Evolutionary conservation across 37 sponge, comb jelly and placozoan species (phyloP), one percentile per base, ranked within the genome.

Genomic region (Eunapius fragilis): DNA sequence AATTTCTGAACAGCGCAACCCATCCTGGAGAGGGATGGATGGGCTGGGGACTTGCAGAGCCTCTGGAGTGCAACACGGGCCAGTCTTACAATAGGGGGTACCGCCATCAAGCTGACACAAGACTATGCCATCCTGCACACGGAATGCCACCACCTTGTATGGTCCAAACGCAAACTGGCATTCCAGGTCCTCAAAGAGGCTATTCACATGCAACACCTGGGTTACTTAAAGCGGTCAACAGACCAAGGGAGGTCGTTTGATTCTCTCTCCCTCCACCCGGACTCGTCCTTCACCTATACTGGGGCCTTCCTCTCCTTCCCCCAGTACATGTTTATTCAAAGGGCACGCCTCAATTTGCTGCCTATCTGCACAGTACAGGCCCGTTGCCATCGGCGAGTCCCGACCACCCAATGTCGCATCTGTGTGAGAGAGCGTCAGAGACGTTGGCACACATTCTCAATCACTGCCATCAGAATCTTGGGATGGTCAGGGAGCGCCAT

Each of bases 381-480:
- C 6, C 58, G 58, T 17, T 58, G 58, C n/a, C n/a, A n/a, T 58
- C 58, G 58, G 41, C 6, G 41, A 41, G n/a, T n/a, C n/a, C n/a
- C n/a, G n/a, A n/a, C n/a, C n/a, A n/a, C n/a, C n/a, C n/a, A n/a
- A n/a, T n/a, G n/a, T n/a, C n/a, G n/a, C n/a, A n/a, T n/a, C n/a
- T n/a, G n/a, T 58, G 58, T 58, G 58, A 19, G 14, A 58, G 58
- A 19, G 58, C 14, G 19, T 19, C 58, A 2, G 58, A 58, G 14
- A 84, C 77, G 2, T 34, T 84, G 32, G 68, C 77, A 13, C 85
- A 84, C 28, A 68, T 75, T 14, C 32, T 84, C 17, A 84, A 84
- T 31, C 31, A 28, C 32, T 84, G 85, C 67, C 76, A 26, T 0
- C 17, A 33, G 0, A 35, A 67, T 24, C 26, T 70, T 35, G 85